phyloP scores from a whole-genome alignment of 2,888 invertebrate genomes.

The Diaprepes abbreviatus region DNA sequence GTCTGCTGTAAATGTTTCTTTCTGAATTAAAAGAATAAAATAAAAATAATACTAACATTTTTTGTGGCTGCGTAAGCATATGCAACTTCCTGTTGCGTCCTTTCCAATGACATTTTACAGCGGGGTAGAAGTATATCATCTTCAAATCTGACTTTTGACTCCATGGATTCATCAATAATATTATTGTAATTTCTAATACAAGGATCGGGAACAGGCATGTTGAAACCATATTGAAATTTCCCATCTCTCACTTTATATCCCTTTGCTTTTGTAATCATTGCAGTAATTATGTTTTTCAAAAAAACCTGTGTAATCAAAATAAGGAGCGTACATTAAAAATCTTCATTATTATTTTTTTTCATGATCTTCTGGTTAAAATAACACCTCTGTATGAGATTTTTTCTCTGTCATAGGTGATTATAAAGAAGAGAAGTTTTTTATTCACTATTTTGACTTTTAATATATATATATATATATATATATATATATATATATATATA shows the following conservation, averaged over 20 bases:
- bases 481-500: too few species aligned
- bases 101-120: constrained; percentile 79
- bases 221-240: constrained; percentile 84
- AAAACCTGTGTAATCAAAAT: too few species aligned
- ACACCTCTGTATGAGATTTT: too few species aligned
- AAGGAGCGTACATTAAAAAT: too few species aligned
- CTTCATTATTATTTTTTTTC: too few species aligned
- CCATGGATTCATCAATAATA: constrained; percentile 74
- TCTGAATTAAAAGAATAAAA: too few species aligned
- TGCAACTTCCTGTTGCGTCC: constrained; percentile 81
- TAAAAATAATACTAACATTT: constrained; percentile 38
- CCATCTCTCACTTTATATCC: constrained; percentile 83
- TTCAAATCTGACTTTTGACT: constrained; percentile 70
- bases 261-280: constrained; percentile 84
- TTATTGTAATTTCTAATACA: constrained; percentile 82
- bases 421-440: too few species aligned
- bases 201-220: constrained; percentile 83
- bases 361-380: too few species aligned
- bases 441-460: too few species aligned
- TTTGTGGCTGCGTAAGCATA: constrained; percentile 80
- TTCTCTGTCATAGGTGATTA: too few species aligned
- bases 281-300: constrained; percentile 85
- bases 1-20: too few species aligned
- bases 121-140: constrained; percentile 77
- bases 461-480: too few species aligned